Base-by-base conservation (phyloP, 2,888 invertebrate genomes). In the Gymnocheta viridis region DNA sequence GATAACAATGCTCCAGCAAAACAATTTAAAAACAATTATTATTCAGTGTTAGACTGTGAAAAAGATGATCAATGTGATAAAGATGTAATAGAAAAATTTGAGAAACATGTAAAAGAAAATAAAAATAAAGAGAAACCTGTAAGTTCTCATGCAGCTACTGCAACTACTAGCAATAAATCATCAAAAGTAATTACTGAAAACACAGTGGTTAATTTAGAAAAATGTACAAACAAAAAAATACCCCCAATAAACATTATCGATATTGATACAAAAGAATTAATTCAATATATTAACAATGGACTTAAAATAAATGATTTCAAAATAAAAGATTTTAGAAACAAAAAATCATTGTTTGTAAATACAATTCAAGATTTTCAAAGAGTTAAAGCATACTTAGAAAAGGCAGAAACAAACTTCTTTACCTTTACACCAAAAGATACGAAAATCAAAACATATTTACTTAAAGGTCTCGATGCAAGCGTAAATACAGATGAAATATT, bases 361-460 rank as follows among this genome's bases (percentile, higher is more conserved):
- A 7, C 44, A 44, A 51, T 51, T 51, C 51, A 51, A 51, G 24
- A 51, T 4, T 51, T 24, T 51, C 51, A 51, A 51, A 51, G 51
- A 24, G 24, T 51, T 4, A 51, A 24, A 51, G 12, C 51, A 51
- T 24, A 24, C 12, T 24, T 51, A 10, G 24, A 51, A 51, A 51
- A 51, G 24, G 24, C 51, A 9, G 24, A 51, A 51, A 12, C 51
- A 0, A 51, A 51, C 2, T 51, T 24, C 24, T 51, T 51, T 12
- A 51, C 4, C 3, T 51, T 51, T 51, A 51, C 51, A 12, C 51
- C 51, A 9, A 51, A 51, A 51, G 51, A 51, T 12, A 12, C 24
- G 1, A 24, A 51, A 51, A 24, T 24, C 51, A 12, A 24, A 51
- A 51, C 24, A 4, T 51, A 51, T 14, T 51, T 54, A 29, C 29